Conservation (phyloP, 2,113 vertebrate species). For the Eolophus roseicapilla region DNA sequence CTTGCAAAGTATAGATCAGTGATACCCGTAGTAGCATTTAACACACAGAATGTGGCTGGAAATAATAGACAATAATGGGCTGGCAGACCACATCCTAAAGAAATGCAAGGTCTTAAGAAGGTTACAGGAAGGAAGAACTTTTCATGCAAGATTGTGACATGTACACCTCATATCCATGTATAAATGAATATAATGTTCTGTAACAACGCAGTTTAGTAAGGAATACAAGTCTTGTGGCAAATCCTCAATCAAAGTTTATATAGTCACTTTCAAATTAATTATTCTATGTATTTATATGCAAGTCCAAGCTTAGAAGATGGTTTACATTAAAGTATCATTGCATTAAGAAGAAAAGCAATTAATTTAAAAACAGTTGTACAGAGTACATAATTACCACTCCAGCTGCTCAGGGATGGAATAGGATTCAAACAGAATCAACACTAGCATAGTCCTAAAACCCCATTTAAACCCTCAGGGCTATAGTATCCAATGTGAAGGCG, state of each 20-base stretch:
- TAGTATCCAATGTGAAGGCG: background rate
- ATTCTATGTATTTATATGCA: background rate
- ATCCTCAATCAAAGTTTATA: background rate
- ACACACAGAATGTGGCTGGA: background rate
- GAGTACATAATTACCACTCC: background rate
- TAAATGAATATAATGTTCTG: background rate
- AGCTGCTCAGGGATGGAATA: background rate
- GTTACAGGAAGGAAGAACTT: background rate
- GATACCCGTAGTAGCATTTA: background rate
- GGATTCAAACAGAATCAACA: background rate
- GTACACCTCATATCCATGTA: background rate
- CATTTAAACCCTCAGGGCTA: accelerated
- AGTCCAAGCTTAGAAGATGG: background rate
- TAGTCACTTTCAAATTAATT: background rate
- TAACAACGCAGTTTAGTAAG: background rate
- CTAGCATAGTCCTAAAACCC: background rate
- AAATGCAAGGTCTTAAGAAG: background rate
- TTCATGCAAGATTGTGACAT: background rate
- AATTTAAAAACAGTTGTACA: background rate
- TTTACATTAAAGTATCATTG: background rate
- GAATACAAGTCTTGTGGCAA: background rate
- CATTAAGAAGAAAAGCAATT: background rate
- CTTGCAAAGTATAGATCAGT: background rate
- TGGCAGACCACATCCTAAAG: background rate
- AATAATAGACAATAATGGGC: background rate